Evolutionary conservation across 2,888 invertebrate genomes (phyloP), one percentile per base, ranked within the genome.

Genomic region (Baccha elongata): DNA sequence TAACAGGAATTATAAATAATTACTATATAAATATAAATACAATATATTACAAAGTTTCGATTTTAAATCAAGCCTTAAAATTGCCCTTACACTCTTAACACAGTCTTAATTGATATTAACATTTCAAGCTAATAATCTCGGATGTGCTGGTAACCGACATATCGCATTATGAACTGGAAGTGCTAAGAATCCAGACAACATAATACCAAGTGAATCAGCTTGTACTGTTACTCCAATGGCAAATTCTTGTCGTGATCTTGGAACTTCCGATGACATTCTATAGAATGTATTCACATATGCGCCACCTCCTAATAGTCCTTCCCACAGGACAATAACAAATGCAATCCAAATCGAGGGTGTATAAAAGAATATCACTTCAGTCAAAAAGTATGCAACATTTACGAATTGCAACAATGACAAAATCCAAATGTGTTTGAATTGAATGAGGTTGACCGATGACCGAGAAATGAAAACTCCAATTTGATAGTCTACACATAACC

Each of bases 221-320:
- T 96, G 92, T 40, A 94, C 93, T 0, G 95, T 95, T 74, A 95
- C 94, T 21, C 94, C 94, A 92, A 97, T 92, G 8, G 95, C 93
- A 89, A 94, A 95, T 88, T 95, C 87, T 73, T 91, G 91, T 0
- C 91, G 88, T 48, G 90, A 91, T 1, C 88, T 86, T 5, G 90
- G 89, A 87, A 94, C 94, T 91, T 94, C 93, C 85, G 92, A 91
- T 19, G 94, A 92, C 88, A 97, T 94, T 86, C 92, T 92, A 87
- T 95, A 94, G 89, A 95, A 97, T 3, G 96, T 96, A 87, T 97
- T 96, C n/a, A 95, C 95, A 89, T 96, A 96, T n/a, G 95, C 94
- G 15, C 92, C 93, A 48, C 96, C 96, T 35, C 96, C 96, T 58
- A 96, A 88, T 7, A 96, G 89, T 1, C 96, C 96, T 91, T 96